phyloP scores from a whole-genome alignment of 2,113 vertebrate genomes.

The Muntiacus reevesi region DNA sequence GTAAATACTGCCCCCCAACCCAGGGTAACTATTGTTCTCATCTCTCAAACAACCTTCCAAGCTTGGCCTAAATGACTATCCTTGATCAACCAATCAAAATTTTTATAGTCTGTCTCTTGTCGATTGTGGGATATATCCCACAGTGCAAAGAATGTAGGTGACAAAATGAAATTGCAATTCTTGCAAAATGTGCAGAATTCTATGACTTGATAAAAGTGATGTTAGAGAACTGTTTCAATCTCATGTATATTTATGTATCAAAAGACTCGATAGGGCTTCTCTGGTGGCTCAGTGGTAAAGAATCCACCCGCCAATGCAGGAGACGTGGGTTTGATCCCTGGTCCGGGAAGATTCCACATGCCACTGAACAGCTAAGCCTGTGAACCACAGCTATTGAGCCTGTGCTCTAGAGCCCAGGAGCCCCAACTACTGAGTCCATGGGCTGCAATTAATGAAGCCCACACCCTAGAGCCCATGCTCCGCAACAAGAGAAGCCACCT shows the following conservation, averaged over 20 bases:
- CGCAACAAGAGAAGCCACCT: neutral
- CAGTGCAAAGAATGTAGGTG: neutral
- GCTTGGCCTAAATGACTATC: neutral
- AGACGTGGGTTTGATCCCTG: neutral
- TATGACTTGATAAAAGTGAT: neutral
- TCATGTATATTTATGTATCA: neutral
- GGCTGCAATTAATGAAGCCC: neutral
- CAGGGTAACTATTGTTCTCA: neutral
- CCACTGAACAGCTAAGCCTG: neutral
- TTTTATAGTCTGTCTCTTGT: neutral
- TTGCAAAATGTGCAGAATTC: neutral
- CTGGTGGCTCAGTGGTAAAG: neutral
- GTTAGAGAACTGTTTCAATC: neutral
- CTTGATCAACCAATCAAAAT: neutral
- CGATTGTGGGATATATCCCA: neutral
- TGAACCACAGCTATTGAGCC: neutral
- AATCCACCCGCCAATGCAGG: neutral
- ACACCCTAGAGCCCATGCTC: neutral
- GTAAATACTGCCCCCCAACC: neutral
- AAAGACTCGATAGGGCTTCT: neutral
- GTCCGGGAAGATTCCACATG: neutral
- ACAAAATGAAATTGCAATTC: neutral
- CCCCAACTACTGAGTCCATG: neutral
- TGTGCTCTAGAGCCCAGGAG: neutral
- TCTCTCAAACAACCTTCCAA: neutral